These are phyloP conservation scores for Lycaon pictus DNA, from an alignment of 2,113 vertebrate species.

Conservation along the genomic window DNA sequence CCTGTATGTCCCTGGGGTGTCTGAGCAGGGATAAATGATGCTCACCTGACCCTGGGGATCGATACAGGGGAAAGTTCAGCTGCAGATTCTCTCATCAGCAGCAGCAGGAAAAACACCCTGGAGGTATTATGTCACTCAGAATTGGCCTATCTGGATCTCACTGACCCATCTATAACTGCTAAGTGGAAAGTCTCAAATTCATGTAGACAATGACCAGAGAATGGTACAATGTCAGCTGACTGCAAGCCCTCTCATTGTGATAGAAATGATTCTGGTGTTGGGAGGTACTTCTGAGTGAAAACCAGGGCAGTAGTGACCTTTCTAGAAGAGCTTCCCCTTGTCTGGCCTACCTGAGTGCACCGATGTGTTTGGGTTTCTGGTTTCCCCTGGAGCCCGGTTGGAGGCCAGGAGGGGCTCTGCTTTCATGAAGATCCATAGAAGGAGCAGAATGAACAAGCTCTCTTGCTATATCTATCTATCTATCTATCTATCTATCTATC, in stretches of 20 bases:
- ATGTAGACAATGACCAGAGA: neutral
- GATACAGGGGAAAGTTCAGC: neutral
- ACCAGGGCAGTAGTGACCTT: neutral
- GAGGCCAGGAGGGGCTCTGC: neutral
- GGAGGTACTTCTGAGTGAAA: neutral
- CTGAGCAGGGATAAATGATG: neutral
- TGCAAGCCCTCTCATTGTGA: neutral
- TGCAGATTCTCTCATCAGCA: neutral
- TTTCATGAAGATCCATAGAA: neutral
- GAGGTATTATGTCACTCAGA: neutral
- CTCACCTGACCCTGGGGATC: neutral
- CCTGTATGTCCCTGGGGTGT: conserved; percentile 6
- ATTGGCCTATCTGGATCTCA: neutral
- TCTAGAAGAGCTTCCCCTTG: neutral
- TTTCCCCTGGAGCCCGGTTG: neutral
- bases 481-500: neutral
- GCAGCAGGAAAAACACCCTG: conserved; percentile 14
- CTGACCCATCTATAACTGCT: neutral
- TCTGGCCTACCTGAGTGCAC: neutral
- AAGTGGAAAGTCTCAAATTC: neutral
- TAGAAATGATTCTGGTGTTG: neutral
- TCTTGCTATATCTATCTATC: neutral
- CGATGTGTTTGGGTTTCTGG: neutral
- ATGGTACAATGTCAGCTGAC: neutral
- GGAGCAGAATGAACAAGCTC: neutral